Percentiles rank a stretch among this genome's conserved stretches.
Conservation (phyloP, 2,888 invertebrate genomes). For the Machimus atricapillus region DNA sequence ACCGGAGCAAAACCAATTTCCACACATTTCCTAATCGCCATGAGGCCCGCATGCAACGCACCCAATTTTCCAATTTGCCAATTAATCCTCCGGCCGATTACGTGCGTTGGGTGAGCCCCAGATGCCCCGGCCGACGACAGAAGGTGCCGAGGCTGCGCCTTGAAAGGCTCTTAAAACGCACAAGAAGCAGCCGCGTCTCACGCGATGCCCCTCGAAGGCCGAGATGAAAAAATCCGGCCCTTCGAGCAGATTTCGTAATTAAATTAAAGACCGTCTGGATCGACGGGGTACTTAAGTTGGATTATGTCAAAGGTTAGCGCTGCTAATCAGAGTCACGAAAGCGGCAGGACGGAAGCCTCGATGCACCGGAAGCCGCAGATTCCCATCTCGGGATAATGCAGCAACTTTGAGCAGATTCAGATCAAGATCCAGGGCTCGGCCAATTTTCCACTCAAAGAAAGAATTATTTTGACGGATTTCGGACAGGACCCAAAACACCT, state of each 20-base stretch:
- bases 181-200: neutral
- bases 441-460: neutral
- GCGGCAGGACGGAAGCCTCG: neutral
- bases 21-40: slow-evolving; percentile 15
- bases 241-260: slow-evolving; percentile 14
- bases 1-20: neutral
- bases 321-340: slow-evolving; percentile 8
- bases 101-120: neutral
- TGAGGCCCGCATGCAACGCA: neutral
- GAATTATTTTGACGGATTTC: neutral
- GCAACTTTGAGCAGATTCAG: neutral
- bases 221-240: neutral
- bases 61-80: slow-evolving; percentile 37
- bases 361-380: slow-evolving; percentile 22
- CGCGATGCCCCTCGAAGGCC: slow-evolving; percentile 15
- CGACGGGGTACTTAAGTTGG: slow-evolving; percentile 9
- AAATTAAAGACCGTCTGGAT: slow-evolving; percentile 27
- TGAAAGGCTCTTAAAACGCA: neutral
- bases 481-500: neutral
- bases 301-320: slow-evolving; percentile 29
- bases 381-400: neutral
- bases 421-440: neutral
- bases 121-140: neutral
- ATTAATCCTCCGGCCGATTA: neutral
- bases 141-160: neutral